These are phyloP conservation scores for Microchirus variegatus DNA, from an alignment of 2,797 vertebrate species.

Conservation along the genomic window DNA sequence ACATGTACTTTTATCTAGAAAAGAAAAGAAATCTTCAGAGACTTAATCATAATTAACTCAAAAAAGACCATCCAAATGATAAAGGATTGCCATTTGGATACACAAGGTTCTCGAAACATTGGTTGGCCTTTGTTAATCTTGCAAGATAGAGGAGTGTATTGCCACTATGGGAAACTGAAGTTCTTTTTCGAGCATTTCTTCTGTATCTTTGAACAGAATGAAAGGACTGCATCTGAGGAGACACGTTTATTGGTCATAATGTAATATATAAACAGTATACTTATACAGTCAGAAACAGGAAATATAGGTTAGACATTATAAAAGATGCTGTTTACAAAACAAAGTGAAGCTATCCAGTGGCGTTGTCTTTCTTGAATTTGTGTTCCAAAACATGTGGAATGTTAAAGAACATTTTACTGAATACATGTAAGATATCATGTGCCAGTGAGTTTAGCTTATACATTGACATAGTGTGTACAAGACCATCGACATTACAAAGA, in stretches of 20 bases:
- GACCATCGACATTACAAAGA: conserved; percentile 11
- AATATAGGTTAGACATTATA: neutral
- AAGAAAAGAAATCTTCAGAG: too few relatives aligned
- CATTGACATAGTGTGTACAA: neutral
- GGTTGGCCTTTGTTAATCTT: too few relatives aligned
- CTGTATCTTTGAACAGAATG: neutral
- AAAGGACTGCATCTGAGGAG: neutral
- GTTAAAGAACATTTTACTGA: conserved; percentile 1
- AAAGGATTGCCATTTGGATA: too few relatives aligned
- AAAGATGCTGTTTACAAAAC: neutral
- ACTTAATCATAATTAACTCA: too few relatives aligned
- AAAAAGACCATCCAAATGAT: too few relatives aligned
- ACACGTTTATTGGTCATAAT: conserved; percentile 31
- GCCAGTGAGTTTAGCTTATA: conserved; percentile 30
- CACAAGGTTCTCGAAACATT: too few relatives aligned
- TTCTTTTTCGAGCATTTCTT: too few relatives aligned
- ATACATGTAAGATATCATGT: conserved; percentile 3
- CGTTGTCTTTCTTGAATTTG: conserved; percentile 28
- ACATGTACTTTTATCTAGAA: too few relatives aligned
- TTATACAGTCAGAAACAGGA: conserved; percentile 8
- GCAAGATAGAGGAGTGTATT: too few relatives aligned
- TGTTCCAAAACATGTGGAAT: neutral
- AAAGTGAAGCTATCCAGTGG: conserved; percentile 37
- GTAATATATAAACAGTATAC: neutral
- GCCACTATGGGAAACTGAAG: too few relatives aligned